Evolutionary conservation across 2,113 vertebrate genomes (phyloP).

Genomic region (Oryzias melastigma): DNA sequence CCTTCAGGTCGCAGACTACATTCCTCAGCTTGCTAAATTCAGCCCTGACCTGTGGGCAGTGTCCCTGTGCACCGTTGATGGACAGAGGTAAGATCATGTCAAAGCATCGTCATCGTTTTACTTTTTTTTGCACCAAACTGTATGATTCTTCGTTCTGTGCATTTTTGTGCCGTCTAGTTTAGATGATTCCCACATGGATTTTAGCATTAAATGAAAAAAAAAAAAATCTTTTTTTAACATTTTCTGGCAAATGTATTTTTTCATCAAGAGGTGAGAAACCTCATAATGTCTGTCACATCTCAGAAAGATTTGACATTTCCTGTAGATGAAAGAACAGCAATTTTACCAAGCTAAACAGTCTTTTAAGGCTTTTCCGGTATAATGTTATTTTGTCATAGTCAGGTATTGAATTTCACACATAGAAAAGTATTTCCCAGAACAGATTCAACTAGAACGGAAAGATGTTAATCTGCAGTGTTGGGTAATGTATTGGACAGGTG

Average conservation of each 20-base stretch:
- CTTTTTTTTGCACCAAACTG: too few relatives aligned
- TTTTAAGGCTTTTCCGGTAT: not conserved
- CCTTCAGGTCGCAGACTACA: constrained; percentile 95
- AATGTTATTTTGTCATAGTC: not conserved
- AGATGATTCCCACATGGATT: not conserved
- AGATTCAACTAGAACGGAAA: not conserved
- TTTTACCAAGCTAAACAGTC: too few relatives aligned
- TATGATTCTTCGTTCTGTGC: not conserved
- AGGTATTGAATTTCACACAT: not conserved
- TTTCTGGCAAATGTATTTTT: too few relatives aligned
- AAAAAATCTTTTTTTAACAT: too few relatives aligned
- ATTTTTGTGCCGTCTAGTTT: not conserved
- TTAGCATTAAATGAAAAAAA: too few relatives aligned
- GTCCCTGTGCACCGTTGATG: constrained; percentile 95
- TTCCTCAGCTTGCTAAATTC: constrained; percentile 97
- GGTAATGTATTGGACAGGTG: not conserved
- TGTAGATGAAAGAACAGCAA: too few relatives aligned
- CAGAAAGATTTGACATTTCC: too few relatives aligned
- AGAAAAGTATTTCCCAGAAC: constrained; percentile 6
- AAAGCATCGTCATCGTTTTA: not conserved
- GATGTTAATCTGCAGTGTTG: not conserved
- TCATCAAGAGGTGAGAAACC: too few relatives aligned
- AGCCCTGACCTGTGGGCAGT: constrained; percentile 96
- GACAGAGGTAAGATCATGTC: constrained; percentile 86
- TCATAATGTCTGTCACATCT: too few relatives aligned